phyloP scores from a whole-genome alignment of 2,797 vertebrate species.

The Petrocephalus schoutedeni region DNA sequence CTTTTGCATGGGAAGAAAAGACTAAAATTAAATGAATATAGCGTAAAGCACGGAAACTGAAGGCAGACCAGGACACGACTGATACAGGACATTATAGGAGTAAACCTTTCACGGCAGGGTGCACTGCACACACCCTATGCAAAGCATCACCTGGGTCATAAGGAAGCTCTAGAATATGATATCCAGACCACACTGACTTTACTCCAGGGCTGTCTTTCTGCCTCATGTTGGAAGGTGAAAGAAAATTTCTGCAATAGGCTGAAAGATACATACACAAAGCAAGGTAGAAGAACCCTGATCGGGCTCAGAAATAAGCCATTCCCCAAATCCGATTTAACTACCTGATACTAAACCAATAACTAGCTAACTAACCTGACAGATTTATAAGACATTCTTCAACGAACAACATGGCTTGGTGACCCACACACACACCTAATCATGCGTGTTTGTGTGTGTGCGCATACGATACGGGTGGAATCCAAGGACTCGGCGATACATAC shows the following conservation, averaged over 20 bases:
- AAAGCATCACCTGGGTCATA: neutral
- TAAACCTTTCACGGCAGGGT: neutral
- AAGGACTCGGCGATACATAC: slow-evolving; percentile 54
- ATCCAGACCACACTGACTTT: neutral
- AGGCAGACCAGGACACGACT: neutral
- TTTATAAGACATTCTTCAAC: neutral
- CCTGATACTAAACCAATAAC: neutral
- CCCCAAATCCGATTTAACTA: neutral
- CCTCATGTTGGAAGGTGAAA: neutral
- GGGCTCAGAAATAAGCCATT: neutral
- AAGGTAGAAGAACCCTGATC: neutral
- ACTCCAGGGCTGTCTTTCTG: neutral
- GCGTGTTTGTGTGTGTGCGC: too few species aligned
- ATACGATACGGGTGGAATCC: neutral
- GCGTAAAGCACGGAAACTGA: neutral
- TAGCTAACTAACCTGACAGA: neutral
- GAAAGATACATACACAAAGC: neutral
- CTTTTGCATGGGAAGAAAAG: neutral
- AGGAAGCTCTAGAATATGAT: neutral
- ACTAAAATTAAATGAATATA: neutral
- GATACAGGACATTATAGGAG: neutral
- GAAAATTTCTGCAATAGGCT: neutral
- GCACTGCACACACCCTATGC: neutral
- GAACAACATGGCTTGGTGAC: neutral
- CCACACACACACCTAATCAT: too few species aligned